Conservation (phyloP, 1,140 invertebrate species). For the Leptonema lineaticorne region DNA sequence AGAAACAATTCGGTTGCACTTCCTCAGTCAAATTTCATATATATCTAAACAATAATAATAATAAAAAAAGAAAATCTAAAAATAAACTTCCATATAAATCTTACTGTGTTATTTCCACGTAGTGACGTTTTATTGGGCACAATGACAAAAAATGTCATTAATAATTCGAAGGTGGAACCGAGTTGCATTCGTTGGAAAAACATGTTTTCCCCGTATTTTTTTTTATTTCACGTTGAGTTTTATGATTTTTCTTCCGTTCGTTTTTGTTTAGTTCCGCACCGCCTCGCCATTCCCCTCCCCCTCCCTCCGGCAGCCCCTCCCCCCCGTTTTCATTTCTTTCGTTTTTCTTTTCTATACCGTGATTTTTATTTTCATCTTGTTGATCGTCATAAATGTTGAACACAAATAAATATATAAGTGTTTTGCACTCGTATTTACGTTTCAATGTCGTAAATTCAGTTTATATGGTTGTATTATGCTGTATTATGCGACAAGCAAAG, state of each 20-base stretch:
- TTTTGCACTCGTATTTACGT: conserved; percentile 42
- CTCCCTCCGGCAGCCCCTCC: too few relatives aligned
- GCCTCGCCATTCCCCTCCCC: too few relatives aligned
- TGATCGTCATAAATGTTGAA: conserved; percentile 41
- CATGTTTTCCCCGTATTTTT: conserved; percentile 36
- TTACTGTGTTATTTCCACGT: too few relatives aligned
- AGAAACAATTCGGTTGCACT: background rate
- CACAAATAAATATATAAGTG: conserved; percentile 42
- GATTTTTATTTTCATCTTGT: conserved; percentile 42
- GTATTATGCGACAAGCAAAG: conserved; percentile 31
- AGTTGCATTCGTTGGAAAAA: conserved; percentile 30
- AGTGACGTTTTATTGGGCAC: background rate
- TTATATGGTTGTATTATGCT: conserved; percentile 38
- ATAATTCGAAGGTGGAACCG: conserved; percentile 3
- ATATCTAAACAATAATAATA: too few relatives aligned
- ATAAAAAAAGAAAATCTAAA: too few relatives aligned
- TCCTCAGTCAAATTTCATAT: background rate
- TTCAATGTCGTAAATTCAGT: conserved; percentile 40
- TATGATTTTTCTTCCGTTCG: conserved; percentile 39
- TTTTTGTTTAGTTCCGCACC: too few relatives aligned
- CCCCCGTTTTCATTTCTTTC: too few relatives aligned
- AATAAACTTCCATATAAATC: background rate
- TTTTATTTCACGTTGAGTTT: conserved; percentile 39
- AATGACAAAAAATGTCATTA: background rate
- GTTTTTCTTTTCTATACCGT: too few relatives aligned